Percentiles rank a stretch among this genome's conserved stretches.
Conservation (phyloP, 2,113 vertebrate genomes). For the Grallaria varia region DNA sequence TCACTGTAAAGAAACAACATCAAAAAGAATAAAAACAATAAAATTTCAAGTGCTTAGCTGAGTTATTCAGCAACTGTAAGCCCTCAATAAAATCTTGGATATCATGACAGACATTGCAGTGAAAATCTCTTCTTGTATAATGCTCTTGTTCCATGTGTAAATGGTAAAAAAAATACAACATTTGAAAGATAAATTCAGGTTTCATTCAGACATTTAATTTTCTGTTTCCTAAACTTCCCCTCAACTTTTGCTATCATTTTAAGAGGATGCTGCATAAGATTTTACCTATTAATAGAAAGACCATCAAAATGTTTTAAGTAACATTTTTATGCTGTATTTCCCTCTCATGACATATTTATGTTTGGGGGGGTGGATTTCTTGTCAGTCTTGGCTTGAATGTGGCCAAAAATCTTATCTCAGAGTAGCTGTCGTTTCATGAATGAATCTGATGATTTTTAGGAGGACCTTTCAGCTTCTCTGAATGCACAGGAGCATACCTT, state of each 20-base stretch:
- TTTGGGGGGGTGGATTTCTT: neutral
- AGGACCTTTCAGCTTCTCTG: conserved; percentile 54
- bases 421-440: neutral
- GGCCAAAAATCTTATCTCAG: neutral
- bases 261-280: neutral
- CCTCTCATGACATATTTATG: neutral
- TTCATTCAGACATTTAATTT: neutral
- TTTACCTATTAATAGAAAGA: neutral
- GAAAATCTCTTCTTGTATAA: neutral
- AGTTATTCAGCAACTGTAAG: neutral
- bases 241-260: neutral
- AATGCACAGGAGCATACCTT: conserved; percentile 44
- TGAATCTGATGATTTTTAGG: neutral
- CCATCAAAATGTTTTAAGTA: neutral
- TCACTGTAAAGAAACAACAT: neutral
- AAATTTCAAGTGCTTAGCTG: neutral
- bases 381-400: neutral
- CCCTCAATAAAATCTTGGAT: neutral
- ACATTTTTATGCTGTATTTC: neutral
- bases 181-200: neutral
- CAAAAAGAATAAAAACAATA: neutral
- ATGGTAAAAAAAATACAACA: neutral
- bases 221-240: neutral
- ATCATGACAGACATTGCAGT: neutral
- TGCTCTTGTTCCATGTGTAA: neutral